Evolutionary conservation across 2,888 invertebrate species (phyloP), one percentile per base, ranked within the genome.

Genomic region (Acanthacorydalis orientalis): DNA sequence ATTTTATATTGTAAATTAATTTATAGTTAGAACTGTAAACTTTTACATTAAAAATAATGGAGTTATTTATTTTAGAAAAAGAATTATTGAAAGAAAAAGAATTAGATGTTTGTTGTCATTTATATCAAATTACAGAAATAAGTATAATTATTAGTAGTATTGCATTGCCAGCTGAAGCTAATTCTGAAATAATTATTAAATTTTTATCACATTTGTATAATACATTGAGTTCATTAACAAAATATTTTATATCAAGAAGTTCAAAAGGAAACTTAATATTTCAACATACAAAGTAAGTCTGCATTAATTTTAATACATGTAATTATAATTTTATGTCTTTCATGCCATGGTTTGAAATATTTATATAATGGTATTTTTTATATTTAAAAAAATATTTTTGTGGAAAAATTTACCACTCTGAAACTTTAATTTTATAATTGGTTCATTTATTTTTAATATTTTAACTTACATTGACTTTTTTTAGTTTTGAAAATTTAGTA

Each of bases 181-280:
- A 68, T 37, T 71, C 73, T 50, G 78, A 79, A 53, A 61, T 63
- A 3, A 60, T 77, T 4, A 68, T 78, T 45, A 74, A 72, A 54
- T 68, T 74, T 50, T 57, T 77, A 11, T 69, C 73, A 39, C 68
- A 67, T 47, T 62, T 74, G 35, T 80, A 73, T 57, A 67, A 63
- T 12, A 68, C 72, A 43, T 57, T 78, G 6, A 72, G 68, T 47
- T 67, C 68, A 46, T 59, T 80, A 31, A 69, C 77, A 0, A 78
- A 74, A 57, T 76, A 80, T 61, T 79, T 78, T 53, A 60, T 67
- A 14, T 55, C 57, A 8, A 68, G 73, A 51, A 72, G 72, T 10
- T 62, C 68, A 1, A 61, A 63, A 49, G 58, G 62, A 9, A 68
- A 69, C 57, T 61, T 65, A 39, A 68, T 67, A 1, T 73, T 73